Conservation (phyloP, 2,888 invertebrate species). For the Drosophila anomalata region DNA sequence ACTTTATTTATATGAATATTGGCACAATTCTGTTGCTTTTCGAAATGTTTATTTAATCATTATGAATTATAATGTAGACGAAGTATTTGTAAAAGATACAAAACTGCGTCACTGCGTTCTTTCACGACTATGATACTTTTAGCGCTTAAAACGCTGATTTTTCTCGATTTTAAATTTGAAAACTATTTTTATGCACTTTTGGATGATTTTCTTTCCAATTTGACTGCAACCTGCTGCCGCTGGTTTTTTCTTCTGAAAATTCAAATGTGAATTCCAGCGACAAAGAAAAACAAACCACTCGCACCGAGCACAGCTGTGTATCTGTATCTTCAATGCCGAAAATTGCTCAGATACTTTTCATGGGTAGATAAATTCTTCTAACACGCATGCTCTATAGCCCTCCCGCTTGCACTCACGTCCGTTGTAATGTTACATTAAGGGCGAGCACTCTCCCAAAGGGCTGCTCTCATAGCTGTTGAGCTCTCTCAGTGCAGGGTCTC, state of each 20-base stretch:
- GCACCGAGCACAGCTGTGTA: slow-evolving; percentile 68
- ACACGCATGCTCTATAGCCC: slow-evolving; percentile 64
- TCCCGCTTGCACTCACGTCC: slow-evolving; percentile 7
- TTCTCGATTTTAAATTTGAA: not conserved
- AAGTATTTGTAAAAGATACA: not conserved
- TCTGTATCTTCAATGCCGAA: slow-evolving; percentile 64
- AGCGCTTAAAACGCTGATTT: not conserved
- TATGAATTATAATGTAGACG: not conserved
- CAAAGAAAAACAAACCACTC: slow-evolving; percentile 44
- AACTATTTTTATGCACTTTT: slow-evolving; percentile 4
- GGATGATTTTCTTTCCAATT: slow-evolving; percentile 43
- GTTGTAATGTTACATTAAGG: not conserved
- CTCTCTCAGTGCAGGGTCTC: slow-evolving; percentile 8
- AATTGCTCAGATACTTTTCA: slow-evolving; percentile 59
- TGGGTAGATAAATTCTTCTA: slow-evolving; percentile 54
- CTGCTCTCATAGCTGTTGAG: slow-evolving; percentile 4
- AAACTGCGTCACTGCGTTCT: not conserved
- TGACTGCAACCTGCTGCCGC: slow-evolving; percentile 69
- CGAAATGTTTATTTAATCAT: not conserved
- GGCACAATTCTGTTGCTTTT: not conserved
- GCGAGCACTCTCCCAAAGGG: slow-evolving; percentile 10
- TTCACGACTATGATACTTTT: not conserved
- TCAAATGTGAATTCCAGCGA: slow-evolving; percentile 39
- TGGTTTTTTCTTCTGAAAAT: slow-evolving; percentile 35
- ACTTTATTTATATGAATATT: not conserved